Conservation (phyloP, 2,113 vertebrate genomes). For the Apeltes quadracus region DNA sequence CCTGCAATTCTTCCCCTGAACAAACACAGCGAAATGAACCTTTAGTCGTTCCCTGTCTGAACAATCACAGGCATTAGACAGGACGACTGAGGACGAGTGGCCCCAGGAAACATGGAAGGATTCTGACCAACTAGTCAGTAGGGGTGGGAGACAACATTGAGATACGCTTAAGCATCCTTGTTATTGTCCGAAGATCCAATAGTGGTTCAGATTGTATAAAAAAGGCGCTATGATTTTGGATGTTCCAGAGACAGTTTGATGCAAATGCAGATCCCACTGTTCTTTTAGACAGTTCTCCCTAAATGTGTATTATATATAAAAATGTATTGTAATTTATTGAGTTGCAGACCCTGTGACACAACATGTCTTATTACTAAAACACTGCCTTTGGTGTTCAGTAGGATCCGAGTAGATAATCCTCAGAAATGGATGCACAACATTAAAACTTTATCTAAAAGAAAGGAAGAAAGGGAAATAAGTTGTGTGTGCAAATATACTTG, state of each 20-base stretch:
- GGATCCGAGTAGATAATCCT: constrained; percentile 21
- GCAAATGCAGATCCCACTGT: not conserved
- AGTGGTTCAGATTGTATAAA: not conserved
- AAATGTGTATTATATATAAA: not conserved
- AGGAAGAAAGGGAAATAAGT: constrained; percentile 3
- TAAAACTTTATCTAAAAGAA: constrained; percentile 17
- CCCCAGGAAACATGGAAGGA: constrained; percentile 19
- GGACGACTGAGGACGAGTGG: constrained; percentile 11
- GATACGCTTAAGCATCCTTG: not conserved
- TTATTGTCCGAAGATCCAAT: not conserved
- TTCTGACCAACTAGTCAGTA: constrained; percentile 36
- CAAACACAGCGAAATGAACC: not conserved
- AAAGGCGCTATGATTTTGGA: not conserved
- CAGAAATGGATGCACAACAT: constrained; percentile 6
- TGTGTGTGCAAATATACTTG: not conserved
- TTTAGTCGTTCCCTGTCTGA: not conserved
- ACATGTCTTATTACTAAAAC: not conserved
- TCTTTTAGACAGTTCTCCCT: not conserved
- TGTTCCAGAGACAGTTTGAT: not conserved
- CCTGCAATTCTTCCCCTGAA: not conserved
- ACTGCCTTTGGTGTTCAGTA: not conserved
- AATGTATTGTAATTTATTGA: not conserved
- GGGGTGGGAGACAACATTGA: not conserved
- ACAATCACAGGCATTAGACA: constrained; percentile 21
- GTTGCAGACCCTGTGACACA: not conserved